A percentile compares a stretch with the other conserved stretches of the same genome.
Conservation (phyloP, 2,888 invertebrate species). For the Mesorhabditis belari region DNA sequence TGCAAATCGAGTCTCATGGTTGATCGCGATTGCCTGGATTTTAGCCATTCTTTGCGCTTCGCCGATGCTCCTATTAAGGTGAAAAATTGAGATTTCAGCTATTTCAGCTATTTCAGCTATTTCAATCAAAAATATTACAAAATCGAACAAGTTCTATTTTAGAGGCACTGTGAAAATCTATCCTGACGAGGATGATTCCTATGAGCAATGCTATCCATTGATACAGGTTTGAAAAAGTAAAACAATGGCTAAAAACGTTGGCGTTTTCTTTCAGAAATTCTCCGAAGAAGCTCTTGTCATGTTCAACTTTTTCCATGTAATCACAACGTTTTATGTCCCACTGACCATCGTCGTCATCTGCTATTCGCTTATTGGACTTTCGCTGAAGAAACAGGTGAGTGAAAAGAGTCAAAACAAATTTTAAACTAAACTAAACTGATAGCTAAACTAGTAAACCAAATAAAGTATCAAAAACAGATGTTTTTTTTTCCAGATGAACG, state of each 20-base stretch:
- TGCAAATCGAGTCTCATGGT: slow-evolving; percentile 28
- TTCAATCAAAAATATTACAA: background rate
- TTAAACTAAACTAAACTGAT: too few species aligned
- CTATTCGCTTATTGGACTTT: slow-evolving; percentile 37
- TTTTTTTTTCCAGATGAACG: background rate
- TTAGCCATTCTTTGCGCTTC: slow-evolving; percentile 32
- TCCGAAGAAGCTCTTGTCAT: slow-evolving; percentile 20
- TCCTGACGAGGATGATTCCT: slow-evolving; percentile 9
- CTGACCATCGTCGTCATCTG: slow-evolving; percentile 35
- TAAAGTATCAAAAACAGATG: too few species aligned
- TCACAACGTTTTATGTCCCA: slow-evolving; percentile 45
- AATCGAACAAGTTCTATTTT: background rate
- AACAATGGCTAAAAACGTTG: background rate
- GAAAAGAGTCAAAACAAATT: too few species aligned
- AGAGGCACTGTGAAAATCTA: slow-evolving; percentile 22
- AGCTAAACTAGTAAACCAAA: background rate
- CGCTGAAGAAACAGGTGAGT: slow-evolving; percentile 22
- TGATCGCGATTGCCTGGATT: slow-evolving; percentile 33
- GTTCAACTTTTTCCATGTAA: slow-evolving; percentile 39
- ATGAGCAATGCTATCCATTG: slow-evolving; percentile 35
- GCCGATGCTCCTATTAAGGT: slow-evolving; percentile 30
- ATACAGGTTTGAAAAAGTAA: too few species aligned
- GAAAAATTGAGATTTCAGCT: background rate
- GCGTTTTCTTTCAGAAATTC: slow-evolving; percentile 13
- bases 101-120: slow-evolving; percentile 3